These are phyloP conservation scores for Tachina grossa DNA, from an alignment of 2,888 invertebrate genomes.

Conservation along the genomic window DNA sequence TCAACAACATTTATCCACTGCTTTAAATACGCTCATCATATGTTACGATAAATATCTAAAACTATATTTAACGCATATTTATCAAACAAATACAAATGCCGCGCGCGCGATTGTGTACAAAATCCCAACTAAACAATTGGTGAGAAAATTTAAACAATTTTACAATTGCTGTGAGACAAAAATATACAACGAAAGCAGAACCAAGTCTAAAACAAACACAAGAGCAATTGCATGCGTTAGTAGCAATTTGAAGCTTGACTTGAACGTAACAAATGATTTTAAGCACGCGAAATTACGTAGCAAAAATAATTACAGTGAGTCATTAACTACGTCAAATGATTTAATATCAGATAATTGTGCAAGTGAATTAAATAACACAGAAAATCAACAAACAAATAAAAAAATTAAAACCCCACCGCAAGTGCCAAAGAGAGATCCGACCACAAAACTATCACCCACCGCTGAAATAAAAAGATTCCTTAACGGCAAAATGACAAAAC, in stretches of 20 bases:
- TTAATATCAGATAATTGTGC: conserved; percentile 24
- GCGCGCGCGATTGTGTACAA: neutral
- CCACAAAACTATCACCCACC: conserved; percentile 71
- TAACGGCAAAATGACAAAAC: conserved; percentile 72
- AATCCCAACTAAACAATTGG: conserved; percentile 66
- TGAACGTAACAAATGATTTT: conserved; percentile 51
- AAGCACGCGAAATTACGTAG: neutral
- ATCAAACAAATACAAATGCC: conserved; percentile 50
- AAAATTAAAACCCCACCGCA: conserved; percentile 63
- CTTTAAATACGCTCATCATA: conserved; percentile 74
- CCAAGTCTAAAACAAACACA: conserved; percentile 40
- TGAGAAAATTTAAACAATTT: conserved; percentile 71
- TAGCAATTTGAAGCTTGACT: conserved; percentile 68
- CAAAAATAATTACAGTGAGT: conserved; percentile 28
- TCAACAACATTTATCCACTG: conserved; percentile 72
- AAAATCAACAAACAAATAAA: conserved; percentile 5
- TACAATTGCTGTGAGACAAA: conserved; percentile 51
- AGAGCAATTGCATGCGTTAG: conserved; percentile 49
- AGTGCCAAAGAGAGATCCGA: conserved; percentile 75
- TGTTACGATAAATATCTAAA: conserved; percentile 73
- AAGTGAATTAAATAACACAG: conserved; percentile 31
- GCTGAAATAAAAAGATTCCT: conserved; percentile 21
- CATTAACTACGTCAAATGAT: conserved; percentile 29
- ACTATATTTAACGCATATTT: conserved; percentile 69
- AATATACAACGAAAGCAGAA: neutral